phyloP scores from a whole-genome alignment of 2,797 vertebrate species.

The Lacerta viridis region DNA sequence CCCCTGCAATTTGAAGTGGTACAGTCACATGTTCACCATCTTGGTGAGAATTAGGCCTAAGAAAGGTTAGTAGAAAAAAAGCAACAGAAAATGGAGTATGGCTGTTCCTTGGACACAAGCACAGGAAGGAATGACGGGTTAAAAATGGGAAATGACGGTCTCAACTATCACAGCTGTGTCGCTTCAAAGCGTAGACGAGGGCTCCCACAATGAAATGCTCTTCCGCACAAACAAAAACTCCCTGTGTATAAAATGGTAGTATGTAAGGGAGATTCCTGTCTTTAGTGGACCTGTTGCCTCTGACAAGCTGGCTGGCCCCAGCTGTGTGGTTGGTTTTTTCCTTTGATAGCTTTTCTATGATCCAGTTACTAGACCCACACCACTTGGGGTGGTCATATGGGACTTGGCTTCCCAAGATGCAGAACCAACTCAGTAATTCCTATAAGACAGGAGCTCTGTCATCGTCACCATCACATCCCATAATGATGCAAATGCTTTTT shows the following conservation, averaged over 20 bases:
- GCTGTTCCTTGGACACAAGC: neutral
- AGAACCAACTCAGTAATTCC: neutral
- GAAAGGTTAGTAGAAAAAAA: neutral
- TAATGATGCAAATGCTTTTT: neutral
- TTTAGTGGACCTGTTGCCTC: neutral
- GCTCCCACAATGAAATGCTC: neutral
- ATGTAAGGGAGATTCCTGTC: neutral
- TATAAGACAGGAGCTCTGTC: neutral
- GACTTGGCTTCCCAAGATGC: neutral
- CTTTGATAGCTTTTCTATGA: neutral
- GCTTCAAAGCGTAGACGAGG: neutral
- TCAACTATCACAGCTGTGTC: neutral
- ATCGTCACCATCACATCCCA: neutral
- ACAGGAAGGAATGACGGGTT: neutral
- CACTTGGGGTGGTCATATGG: neutral
- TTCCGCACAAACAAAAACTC: neutral
- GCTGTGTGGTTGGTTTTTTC: neutral
- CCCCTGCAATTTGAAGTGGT: neutral
- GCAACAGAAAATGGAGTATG: neutral
- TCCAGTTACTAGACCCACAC: neutral
- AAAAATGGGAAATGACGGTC: neutral
- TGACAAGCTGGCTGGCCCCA: neutral
- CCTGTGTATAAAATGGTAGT: neutral
- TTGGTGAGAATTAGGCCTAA: neutral
- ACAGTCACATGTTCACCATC: neutral